A percentile compares a stretch with the other conserved stretches of the same genome.
These are phyloP conservation scores for Alethe diademata DNA, from an alignment of 2,113 vertebrate genomes.

Conservation along the genomic window DNA sequence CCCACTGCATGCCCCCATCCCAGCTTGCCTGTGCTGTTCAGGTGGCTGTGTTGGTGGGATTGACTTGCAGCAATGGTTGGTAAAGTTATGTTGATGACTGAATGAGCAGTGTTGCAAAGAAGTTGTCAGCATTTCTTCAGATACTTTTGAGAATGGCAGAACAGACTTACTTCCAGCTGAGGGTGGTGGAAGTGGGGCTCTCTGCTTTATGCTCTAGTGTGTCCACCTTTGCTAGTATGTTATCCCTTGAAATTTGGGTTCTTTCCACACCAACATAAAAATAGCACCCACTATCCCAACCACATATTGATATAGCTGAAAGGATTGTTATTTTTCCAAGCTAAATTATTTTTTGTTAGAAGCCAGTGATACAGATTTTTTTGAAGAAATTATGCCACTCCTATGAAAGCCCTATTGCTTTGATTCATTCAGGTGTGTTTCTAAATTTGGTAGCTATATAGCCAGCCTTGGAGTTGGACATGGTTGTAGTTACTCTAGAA, in stretches of 20 bases:
- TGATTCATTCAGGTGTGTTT: not conserved
- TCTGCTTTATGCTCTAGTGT: not conserved
- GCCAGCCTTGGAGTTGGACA: not conserved
- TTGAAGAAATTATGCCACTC: not conserved
- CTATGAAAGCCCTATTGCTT: not conserved
- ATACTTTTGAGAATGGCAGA: not conserved
- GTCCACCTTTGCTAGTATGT: not conserved
- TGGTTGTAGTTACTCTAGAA: not conserved
- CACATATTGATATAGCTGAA: not conserved
- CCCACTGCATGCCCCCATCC: not conserved
- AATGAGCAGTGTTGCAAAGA: not conserved
- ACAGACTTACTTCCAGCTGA: not conserved
- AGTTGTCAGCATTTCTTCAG: not conserved
- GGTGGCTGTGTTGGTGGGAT: not conserved
- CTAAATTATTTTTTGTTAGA: not conserved
- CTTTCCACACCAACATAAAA: not conserved
- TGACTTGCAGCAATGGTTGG: not conserved
- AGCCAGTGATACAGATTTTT: fast-evolving
- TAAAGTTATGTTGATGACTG: not conserved
- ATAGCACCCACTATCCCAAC: not conserved
- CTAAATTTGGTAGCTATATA: not conserved
- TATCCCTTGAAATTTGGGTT: not conserved
- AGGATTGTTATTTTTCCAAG: not conserved
- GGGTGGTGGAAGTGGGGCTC: not conserved
- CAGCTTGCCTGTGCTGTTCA: not conserved